Evolutionary conservation across 2,888 invertebrate species (phyloP).

Genomic region (Drosophila emarginata): DNA sequence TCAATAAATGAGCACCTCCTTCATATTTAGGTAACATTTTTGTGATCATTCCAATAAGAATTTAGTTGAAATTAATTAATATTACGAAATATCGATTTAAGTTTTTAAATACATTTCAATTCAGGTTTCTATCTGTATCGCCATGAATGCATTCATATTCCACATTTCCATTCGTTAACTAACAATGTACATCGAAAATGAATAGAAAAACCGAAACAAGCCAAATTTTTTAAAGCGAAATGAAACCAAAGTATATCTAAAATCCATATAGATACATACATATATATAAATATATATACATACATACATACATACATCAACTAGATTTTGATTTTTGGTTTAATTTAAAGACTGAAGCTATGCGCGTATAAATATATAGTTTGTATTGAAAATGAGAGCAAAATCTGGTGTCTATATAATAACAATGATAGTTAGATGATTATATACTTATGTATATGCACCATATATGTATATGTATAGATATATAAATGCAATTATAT

Average conservation of each 20-base stretch:
- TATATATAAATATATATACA: constrained; percentile 11
- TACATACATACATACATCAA: constrained; percentile 10
- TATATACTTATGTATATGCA: constrained; percentile 21
- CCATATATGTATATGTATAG: constrained; percentile 30
- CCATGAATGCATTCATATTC: constrained; percentile 41
- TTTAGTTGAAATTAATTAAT: neutral
- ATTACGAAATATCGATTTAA: too few species aligned
- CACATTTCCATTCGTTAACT: constrained; percentile 11
- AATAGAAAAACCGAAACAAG: constrained; percentile 7
- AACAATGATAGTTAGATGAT: constrained; percentile 49
- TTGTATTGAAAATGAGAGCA: constrained; percentile 45
- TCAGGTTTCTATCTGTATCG: neutral
- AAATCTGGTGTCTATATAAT: constrained; percentile 52
- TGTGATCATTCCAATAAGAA: neutral
- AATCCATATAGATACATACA: constrained; percentile 22
- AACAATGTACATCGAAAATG: constrained; percentile 59
- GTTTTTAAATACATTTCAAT: neutral
- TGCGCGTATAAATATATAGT: constrained; percentile 42
- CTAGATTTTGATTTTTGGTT: constrained; percentile 56
- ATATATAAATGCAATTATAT: constrained; percentile 28
- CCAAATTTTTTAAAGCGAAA: constrained; percentile 8
- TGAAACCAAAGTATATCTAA: constrained; percentile 33
- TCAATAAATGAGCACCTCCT: neutral
- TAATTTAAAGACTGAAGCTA: constrained; percentile 72
- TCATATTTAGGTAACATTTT: neutral